Evolutionary conservation across 2,888 invertebrate species (phyloP).

Genomic region (Hydriomena furcata): DNA sequence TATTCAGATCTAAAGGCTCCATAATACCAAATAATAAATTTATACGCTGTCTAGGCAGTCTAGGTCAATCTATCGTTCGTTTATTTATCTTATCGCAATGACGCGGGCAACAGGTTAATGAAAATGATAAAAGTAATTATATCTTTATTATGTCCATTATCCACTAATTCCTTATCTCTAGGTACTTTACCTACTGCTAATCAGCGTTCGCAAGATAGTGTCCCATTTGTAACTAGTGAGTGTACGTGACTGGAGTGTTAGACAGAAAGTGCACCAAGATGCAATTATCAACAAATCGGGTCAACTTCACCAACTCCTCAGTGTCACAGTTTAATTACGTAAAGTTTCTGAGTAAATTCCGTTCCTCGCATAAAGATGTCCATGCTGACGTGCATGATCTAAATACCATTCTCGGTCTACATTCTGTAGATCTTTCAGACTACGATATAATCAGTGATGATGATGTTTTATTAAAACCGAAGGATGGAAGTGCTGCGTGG

Average conservation of each 20-base stretch:
- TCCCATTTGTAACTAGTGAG: slow-evolving; percentile 43
- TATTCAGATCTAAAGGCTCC: no score
- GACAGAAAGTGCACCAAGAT: slow-evolving; percentile 48
- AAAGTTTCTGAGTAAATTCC: slow-evolving; percentile 64
- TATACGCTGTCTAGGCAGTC: no score
- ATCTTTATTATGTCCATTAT: slow-evolving; percentile 51
- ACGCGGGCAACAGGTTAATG: neutral
- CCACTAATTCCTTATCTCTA: slow-evolving; percentile 62
- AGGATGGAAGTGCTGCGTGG: slow-evolving; percentile 35
- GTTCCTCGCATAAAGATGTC: slow-evolving; percentile 59
- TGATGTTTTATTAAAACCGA: slow-evolving; percentile 11
- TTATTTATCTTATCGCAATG: neutral
- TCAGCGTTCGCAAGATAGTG: slow-evolving; percentile 52
- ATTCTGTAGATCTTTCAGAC: slow-evolving; percentile 57
- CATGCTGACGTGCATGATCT: slow-evolving; percentile 69
- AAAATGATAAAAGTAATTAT: neutral
- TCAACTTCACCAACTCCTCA: slow-evolving; percentile 67
- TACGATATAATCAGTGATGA: slow-evolving; percentile 32
- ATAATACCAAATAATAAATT: no score
- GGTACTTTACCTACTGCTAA: slow-evolving; percentile 40
- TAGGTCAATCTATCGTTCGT: no score
- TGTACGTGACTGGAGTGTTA: slow-evolving; percentile 50
- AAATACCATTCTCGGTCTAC: slow-evolving; percentile 66
- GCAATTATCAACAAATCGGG: slow-evolving; percentile 68
- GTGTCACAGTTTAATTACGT: slow-evolving; percentile 72